Base-by-base conservation (phyloP, 2,888 invertebrate species). In the Hydriomena furcata region DNA sequence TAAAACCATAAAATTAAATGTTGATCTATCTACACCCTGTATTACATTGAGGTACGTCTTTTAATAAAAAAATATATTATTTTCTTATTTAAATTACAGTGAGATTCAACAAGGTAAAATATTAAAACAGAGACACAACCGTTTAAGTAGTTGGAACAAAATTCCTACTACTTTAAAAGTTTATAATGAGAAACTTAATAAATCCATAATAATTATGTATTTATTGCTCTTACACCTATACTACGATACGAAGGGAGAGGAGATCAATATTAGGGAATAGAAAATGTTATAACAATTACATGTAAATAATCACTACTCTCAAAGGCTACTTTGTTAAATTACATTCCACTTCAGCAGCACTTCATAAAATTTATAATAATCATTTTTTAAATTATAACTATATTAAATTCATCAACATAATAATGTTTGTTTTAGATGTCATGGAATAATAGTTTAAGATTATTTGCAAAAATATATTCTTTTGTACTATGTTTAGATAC, bases 261-360 rank as follows among this genome's bases (percentile, higher is more conserved):
- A 85, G 75, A 76, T 80, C 67, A 85, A 86, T 60, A 52, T 79
- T 60, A 79, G 64, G 82, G 84, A 82, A 86, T 86, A 85, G 73
- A 83, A 86, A 86, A 78, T 52, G 71, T 71, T 62, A 71, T 60
- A 73, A 74, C 70, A 72, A 64, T 64, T 40, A 65, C 52, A 64
- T 66, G 66, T 76, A 76, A 73, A 77, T 65, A 69, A 74, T 66
- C 63, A 70, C 73, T 78, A 81, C 66, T 63, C 66, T 63, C 58
- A 72, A 76, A 76, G 69, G 69, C 73, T 78, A 80, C 62, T 42
- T 38, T 38, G 45, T 59, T 55, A 55, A 25, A 20, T 31, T 55
- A 55, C 28, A 20, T 31, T 17, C 10, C 54, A 50, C 50, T 52
- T 56, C 28, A 56, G 49, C 45, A n/a, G 46, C 47, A 34, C 21